Base-by-base conservation (phyloP, 2,888 invertebrate genomes). In the Drosophila prolongata region DNA sequence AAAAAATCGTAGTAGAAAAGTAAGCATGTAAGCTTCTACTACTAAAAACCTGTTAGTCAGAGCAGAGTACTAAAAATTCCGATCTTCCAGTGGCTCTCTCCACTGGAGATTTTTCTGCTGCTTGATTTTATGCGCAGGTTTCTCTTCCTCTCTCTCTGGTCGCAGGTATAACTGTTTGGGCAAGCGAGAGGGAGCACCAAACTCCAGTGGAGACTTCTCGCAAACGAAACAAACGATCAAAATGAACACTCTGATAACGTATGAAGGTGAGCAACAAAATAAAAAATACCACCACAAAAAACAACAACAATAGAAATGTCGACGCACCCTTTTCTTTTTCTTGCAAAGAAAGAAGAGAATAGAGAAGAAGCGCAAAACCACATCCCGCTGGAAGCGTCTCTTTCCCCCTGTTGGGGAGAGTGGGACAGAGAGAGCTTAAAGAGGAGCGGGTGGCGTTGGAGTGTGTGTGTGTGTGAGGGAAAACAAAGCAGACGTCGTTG, bases 321-420 rank as follows among this genome's bases (percentile, higher is more conserved):
- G 87, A 77, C 87, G 84, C 84, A 87, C 84, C 84, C 84, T 85
- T 87, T 84, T 87, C 75, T 80, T 80, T 71, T 80, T 71, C 76
- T 43, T 69, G 71, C 80, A 34, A 42, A 59, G 47, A 65, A 65
- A 66, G 57, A 61, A 61, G 59, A 56, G 35, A 49, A 49, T 65
- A 43, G 49, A 59, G 50, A 47, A 77, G 67, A 78, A 80, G 84
- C 85, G 82, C 82, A 85, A 84, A 87, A 80, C 87, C 85, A 87
- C 87, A 84, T 87, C 84, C 85, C 75, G 71, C 75, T 58, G 55
- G 37, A 55, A 67, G 55, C 47, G 80, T 76, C 78, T 77, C 70
- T 75, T 70, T 78, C 73, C 58, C 52, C 74, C 56, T 30, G 42
- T 54, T 52, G 42, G 24, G 16, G 55, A 67, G 54, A 27, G 55